Evolutionary conservation across 2,888 invertebrate species (phyloP), one percentile per base, ranked within the genome.

Genomic region (Nomada fucata): DNA sequence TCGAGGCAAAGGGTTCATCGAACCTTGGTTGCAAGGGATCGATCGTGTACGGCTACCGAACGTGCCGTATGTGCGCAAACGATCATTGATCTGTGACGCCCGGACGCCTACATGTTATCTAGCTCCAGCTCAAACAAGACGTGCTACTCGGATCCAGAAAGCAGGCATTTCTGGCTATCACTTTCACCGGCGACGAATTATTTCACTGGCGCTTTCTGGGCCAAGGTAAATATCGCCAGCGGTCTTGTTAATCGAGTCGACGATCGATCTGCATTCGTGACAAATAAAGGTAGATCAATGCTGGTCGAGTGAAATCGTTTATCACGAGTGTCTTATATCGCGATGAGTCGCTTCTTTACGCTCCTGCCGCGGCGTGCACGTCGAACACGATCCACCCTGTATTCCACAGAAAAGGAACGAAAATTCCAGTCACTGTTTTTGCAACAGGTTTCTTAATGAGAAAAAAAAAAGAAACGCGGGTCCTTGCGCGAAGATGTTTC

Each of bases 1-100:
- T 88, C 85, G 86, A 84, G 85, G 84, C 80, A 85, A 85, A 76
- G 88, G 82, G 88, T 88, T 88, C 88, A 76, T 88, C 83, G 88
- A 88, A 88, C 88, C 69, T 53, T 73, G 76, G 61, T 82, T 74
- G 76, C 81, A 71, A 82, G 82, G 86, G 87, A 84, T 84, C 82
- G 85, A 87, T 87, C 84, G 84, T 60, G 71, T 78, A 76, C 67
- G 63, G 88, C 85, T 88, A 88, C 88, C 82, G 88, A 87, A 84
- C 83, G 80, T 85, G 87, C 79, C 79, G 83, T 82, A 71, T 72
- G 76, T 79, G 75, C 72, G 72, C 79, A 77, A 80, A 84, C 76
- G 83, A 84, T 86, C 86, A 73, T 85, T 80, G 87, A 78, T 85
- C 85, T 84, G 84, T 86, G 84, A 86, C 88, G 87, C 79, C 71